Base-by-base conservation (phyloP, 2,113 vertebrate species). In the Phalacrocorax brasilianus region DNA sequence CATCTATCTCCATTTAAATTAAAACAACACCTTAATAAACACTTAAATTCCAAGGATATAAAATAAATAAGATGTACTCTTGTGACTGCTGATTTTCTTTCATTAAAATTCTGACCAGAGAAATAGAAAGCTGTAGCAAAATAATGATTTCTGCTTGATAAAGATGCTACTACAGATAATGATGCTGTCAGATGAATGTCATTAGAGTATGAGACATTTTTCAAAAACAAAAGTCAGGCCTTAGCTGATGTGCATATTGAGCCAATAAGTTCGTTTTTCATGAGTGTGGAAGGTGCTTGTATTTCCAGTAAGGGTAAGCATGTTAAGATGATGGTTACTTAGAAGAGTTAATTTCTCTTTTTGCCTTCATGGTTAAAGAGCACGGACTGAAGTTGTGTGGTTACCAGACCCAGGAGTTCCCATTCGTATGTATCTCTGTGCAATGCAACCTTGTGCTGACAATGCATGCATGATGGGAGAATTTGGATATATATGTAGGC, bases 391-490 rank as follows among this genome's bases (percentile, higher is more conserved):
- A 59, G 6, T 33, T 85, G 10, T 56, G 44, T 42, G 10, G 8
- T 49, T 89, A 35, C 27, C 68, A 71, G 23, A 56, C 81, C 20
- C 33, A 56, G n/a, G 21, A 38, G 20, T 21, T 40, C 7, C 32
- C 18, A 5, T 6, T 50, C 13, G 0, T 45, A n/a, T 24, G 0
- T 45, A n/a, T 24, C 32, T 78, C 59, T 28, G 9, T n/a, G 35
- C 56, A 63, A 19, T 27, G 22, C 50, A 84, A 7, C 14, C 11
- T 66, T 45, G 5, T 62, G 27, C 53, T 81, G 55, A 33, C 19
- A 52, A 2, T 12, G 22, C 3, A 17, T 16, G 19, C 0, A 0
- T 26, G n/a, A 13, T 32, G 32, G 19, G 7, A 68, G 33, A 56
- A 32, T 38, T 50, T 68, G 35, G 6, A 23, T 55, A 12, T 0